Percentiles rank a stretch among this genome's conserved stretches.
phyloP scores from a whole-genome alignment of 2,797 vertebrate species.

The Emys orbicularis region DNA sequence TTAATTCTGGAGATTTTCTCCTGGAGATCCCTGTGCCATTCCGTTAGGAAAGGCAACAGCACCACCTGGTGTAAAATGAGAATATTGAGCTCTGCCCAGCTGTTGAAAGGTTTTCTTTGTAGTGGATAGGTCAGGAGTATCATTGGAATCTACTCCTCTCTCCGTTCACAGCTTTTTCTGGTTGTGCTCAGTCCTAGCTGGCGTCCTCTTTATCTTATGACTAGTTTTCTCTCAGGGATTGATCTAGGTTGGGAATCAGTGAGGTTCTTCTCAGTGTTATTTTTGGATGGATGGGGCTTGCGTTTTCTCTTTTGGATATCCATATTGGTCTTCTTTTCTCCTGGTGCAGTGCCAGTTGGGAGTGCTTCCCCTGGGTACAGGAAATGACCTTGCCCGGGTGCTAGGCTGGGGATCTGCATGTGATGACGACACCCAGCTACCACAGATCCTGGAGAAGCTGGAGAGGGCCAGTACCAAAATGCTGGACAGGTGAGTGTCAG shows the following conservation, averaged over 20 bases:
- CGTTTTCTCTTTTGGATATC: neutral
- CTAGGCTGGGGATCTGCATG: conserved; percentile 97
- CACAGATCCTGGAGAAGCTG: conserved; percentile 96
- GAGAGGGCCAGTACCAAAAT: conserved; percentile 98
- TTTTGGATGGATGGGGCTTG: neutral
- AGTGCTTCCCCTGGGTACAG: conserved; percentile 94
- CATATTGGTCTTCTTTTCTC: conserved; percentile 19
- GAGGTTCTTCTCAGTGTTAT: neutral
- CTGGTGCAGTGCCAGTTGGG: conserved; percentile 92
- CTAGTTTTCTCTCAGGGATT: neutral
- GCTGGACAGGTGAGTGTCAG: conserved; percentile 89
- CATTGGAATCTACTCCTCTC: neutral
- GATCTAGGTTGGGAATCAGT: neutral
- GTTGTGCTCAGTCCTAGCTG: neutral
- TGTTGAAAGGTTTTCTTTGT: neutral
- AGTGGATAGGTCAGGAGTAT: neutral
- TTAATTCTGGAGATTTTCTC: conserved; percentile 28
- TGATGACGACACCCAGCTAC: conserved; percentile 95
- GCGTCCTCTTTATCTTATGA: neutral
- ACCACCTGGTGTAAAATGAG: conserved; percentile 47
- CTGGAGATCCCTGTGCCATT: neutral
- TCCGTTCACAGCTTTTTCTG: neutral
- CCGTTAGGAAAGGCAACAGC: neutral
- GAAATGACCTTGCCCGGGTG: conserved; percentile 95
- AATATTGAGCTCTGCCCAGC: neutral